phyloP scores from a whole-genome alignment of 2,797 vertebrate genomes.

The Remorina albescens region DNA sequence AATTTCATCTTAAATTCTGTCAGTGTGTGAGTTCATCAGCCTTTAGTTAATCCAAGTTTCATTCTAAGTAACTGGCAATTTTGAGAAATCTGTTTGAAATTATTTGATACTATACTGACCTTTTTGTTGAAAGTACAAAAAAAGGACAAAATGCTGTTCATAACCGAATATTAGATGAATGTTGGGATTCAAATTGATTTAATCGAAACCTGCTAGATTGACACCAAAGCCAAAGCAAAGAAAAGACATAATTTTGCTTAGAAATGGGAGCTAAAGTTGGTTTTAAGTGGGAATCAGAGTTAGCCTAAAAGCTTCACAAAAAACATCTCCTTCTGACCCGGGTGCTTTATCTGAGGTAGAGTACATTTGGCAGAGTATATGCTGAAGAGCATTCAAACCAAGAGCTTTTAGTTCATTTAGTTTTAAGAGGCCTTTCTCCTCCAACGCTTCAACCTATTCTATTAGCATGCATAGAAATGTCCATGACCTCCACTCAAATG shows the following conservation, averaged over 20 bases:
- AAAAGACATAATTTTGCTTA: slow-evolving; percentile 40
- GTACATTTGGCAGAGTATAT: slow-evolving; percentile 72
- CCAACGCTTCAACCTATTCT: slow-evolving; percentile 76
- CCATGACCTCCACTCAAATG: slow-evolving; percentile 82
- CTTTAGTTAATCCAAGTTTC: not conserved
- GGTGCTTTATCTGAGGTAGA: slow-evolving; percentile 72
- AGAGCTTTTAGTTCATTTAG: slow-evolving; percentile 84
- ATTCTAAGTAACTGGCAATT: not conserved
- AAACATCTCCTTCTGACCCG: slow-evolving; percentile 69
- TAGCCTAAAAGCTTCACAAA: slow-evolving; percentile 80
- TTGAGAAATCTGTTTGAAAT: not conserved
- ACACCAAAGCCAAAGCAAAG: slow-evolving; percentile 17
- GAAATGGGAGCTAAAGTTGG: slow-evolving; percentile 73
- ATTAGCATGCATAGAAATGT: slow-evolving; percentile 69
- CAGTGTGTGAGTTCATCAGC: not conserved
- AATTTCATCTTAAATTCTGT: not conserved
- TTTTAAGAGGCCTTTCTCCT: slow-evolving; percentile 80
- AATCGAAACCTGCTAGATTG: slow-evolving; percentile 3
- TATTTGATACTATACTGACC: not conserved
- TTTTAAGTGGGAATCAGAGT: slow-evolving; percentile 77
- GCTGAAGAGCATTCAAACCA: slow-evolving; percentile 80
- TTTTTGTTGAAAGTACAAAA: not conserved
- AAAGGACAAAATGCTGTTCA: not conserved
- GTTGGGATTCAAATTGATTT: not conserved
- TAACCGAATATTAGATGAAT: not conserved